Evolutionary conservation across 2,888 invertebrate species (phyloP).

Genomic region (Julus scanicus): DNA sequence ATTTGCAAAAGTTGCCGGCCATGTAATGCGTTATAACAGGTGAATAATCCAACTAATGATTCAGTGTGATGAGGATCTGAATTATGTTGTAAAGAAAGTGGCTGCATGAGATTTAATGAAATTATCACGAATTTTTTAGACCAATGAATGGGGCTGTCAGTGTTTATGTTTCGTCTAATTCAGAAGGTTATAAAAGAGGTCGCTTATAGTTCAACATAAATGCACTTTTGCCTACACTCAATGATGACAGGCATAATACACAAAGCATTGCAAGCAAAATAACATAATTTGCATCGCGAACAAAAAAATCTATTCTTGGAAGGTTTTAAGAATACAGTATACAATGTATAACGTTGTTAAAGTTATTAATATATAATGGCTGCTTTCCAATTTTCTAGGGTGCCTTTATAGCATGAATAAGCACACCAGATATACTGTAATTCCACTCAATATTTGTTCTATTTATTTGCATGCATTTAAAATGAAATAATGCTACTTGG

Average conservation of each 20-base stretch:
- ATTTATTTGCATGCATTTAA: too few species aligned
- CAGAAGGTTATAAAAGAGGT: neutral
- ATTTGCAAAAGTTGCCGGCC: neutral
- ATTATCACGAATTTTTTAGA: conserved; percentile 8
- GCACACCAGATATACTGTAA: too few species aligned
- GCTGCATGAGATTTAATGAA: conserved; percentile 46
- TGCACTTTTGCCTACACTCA: neutral
- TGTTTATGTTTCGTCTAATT: conserved; percentile 1
- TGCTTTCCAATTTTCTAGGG: too few species aligned
- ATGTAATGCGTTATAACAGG: conserved; percentile 38
- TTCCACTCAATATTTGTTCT: too few species aligned
- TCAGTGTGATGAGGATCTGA: conserved; percentile 34
- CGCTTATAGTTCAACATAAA: neutral
- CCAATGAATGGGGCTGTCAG: conserved; percentile 46
- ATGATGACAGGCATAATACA: neutral
- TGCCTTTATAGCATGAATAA: too few species aligned
- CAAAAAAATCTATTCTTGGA: too few species aligned
- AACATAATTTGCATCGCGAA: neutral
- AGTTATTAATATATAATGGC: too few species aligned
- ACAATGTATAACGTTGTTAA: too few species aligned
- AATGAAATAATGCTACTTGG: too few species aligned
- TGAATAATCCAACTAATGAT: conserved; percentile 40
- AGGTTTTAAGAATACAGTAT: too few species aligned
- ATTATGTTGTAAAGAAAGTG: conserved; percentile 35
- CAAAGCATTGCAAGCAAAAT: neutral